These are phyloP conservation scores for Luehdorfia chinensis DNA, from an alignment of 1,140 invertebrate genomes.

Conservation along the genomic window DNA sequence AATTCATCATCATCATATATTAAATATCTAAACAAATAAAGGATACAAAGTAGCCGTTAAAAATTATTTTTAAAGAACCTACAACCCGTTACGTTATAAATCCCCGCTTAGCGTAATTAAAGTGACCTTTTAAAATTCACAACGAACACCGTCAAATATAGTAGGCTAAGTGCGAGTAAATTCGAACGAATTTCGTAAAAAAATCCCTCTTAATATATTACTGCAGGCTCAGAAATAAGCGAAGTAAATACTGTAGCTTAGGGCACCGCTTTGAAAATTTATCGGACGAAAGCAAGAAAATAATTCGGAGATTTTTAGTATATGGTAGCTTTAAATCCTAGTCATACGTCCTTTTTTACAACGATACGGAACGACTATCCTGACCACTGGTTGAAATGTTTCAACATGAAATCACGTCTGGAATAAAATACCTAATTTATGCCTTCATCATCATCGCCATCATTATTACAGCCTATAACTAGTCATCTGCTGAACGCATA, in stretches of 20 bases:
- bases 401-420: too few species aligned
- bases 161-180: slow-evolving; percentile 1
- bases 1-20: too few species aligned
- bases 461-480: too few species aligned
- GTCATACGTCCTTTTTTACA: neutral
- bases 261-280: slow-evolving; percentile 15
- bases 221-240: slow-evolving; percentile 6
- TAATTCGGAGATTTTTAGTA: slow-evolving; percentile 16
- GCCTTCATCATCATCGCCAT: too few species aligned
- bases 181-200: slow-evolving; percentile 8
- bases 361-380: too few species aligned
- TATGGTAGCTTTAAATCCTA: slow-evolving; percentile 1
- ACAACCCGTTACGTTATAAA: slow-evolving; percentile 32
- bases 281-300: slow-evolving; percentile 13
- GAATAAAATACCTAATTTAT: too few species aligned
- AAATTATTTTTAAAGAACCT: slow-evolving; percentile 24
- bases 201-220: slow-evolving; percentile 17
- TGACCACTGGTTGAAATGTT: too few species aligned
- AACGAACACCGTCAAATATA: slow-evolving; percentile 14
- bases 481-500: too few species aligned
- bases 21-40: too few species aligned
- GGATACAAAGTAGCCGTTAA: too few species aligned
- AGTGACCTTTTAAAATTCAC: slow-evolving; percentile 35
- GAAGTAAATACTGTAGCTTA: slow-evolving; percentile 14
- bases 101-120: slow-evolving; percentile 46